Evolutionary conservation across 2,888 invertebrate genomes (phyloP), one percentile per base, ranked within the genome.

Genomic region (Clivina fossor): DNA sequence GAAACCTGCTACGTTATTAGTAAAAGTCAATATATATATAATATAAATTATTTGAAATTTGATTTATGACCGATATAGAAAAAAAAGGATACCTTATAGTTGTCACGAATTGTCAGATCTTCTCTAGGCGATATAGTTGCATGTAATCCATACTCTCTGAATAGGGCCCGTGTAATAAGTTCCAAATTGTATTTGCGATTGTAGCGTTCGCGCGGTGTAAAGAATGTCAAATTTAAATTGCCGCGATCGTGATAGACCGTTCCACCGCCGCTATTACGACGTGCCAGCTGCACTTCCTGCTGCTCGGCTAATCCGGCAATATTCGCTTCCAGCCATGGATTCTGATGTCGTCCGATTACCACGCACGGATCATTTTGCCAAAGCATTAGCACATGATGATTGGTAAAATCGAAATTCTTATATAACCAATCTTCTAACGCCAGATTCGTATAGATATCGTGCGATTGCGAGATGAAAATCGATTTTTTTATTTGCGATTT

Each of bases 391-490:
- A 95, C 80, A 71, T 93, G 90, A 69, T 90, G 88, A 58, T 87
- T 82, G 3, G 80, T 79, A 64, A 95, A 90, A 71, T 93, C 85
- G 71, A 85, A 86, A 69, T 95, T 89, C 51, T 83, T 84, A 74
- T 94, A 96, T 66, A 98, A 78, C 95, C 96, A 97, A 72, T 97
- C 93, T 74, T 99, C 98, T 55, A 98, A 74, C 2, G 98, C 97
- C 67, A 98, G 76, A 76, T 99, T 99, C 7, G 90, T 88, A 70
- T 84, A 94, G 62, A 99, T 88, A 71, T 96, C 89, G 59, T 83
- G 84, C 1, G 93, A 93, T 72, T 90, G 90, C 0, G 97, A 97
- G 71, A 96, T 89, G 67, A 91, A 91, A 35, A 95, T 92, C 1
- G 90, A 89, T 75, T 92, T 92, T 62, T 83, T 84, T 64, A 90